Percentiles rank a stretch among this genome's conserved stretches.
phyloP scores from a whole-genome alignment of 2,888 invertebrate species.

The Epiblema foenella region DNA sequence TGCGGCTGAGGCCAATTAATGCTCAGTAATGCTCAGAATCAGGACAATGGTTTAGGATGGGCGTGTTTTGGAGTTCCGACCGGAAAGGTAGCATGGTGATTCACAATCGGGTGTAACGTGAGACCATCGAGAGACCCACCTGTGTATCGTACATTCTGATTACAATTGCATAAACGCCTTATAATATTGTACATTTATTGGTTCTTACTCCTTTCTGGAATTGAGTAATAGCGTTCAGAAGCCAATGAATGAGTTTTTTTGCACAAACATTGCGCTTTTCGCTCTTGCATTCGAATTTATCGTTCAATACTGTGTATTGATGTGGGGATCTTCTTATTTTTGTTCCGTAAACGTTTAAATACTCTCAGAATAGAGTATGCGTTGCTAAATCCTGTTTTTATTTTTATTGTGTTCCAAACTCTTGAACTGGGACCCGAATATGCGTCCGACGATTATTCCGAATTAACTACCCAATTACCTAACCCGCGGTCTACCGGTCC shows the following conservation, averaged over 20 bases:
- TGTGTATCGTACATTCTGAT: conserved; percentile 55
- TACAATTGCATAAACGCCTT: not conserved
- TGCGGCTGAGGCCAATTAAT: conserved; percentile 81
- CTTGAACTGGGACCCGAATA: not conserved
- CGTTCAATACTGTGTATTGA: conserved; percentile 22
- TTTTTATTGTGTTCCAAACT: not conserved
- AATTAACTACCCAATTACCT: no score
- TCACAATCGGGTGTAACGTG: conserved; percentile 71
- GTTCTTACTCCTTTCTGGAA: not conserved
- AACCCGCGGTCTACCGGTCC: no score
- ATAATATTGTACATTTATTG: not conserved
- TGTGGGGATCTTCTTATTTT: conserved; percentile 6
- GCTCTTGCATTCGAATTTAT: conserved; percentile 44
- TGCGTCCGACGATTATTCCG: not conserved
- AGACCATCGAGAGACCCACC: conserved; percentile 72
- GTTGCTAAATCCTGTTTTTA: not conserved
- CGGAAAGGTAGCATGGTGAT: conserved; percentile 77
- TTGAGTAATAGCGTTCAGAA: conserved; percentile 14
- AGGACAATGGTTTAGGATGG: conserved; percentile 66
- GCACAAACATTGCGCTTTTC: conserved; percentile 52
- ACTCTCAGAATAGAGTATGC: not conserved
- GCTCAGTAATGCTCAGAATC: conserved; percentile 53
- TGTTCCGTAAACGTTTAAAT: conserved; percentile 22
- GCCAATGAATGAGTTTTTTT: conserved; percentile 53
- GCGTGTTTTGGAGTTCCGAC: conserved; percentile 80